Evolutionary conservation across 2,888 invertebrate species (phyloP).

Genomic region (Pseudococcus longispinus): DNA sequence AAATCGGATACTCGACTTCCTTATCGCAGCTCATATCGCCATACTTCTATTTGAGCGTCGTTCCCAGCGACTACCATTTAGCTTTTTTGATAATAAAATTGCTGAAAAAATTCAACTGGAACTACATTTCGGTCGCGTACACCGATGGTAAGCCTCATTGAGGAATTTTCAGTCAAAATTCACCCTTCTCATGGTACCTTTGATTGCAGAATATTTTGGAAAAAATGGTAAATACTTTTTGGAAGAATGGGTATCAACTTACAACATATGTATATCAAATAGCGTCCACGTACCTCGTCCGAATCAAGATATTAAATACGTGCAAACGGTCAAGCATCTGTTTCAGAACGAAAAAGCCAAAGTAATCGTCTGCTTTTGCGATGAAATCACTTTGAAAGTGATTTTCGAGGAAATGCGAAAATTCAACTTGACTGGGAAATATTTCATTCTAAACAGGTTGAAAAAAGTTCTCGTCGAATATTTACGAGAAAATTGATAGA

Average conservation of each 20-base stretch:
- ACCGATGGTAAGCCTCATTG: slow-evolving; percentile 70
- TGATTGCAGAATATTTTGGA: background rate
- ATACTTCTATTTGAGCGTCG: slow-evolving; percentile 79
- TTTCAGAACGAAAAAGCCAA: slow-evolving; percentile 64
- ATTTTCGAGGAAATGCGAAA: slow-evolving; percentile 70
- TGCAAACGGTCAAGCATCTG: background rate
- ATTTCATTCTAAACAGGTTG: slow-evolving; percentile 71
- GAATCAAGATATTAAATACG: background rate
- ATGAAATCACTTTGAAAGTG: slow-evolving; percentile 74
- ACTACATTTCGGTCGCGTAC: slow-evolving; percentile 78
- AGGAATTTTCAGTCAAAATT: background rate
- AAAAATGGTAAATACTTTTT: slow-evolving; percentile 25
- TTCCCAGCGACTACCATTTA: slow-evolving; percentile 80
- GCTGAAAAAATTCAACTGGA: slow-evolving; percentile 76
- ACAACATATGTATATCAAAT: slow-evolving; percentile 13
- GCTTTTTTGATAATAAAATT: slow-evolving; percentile 77
- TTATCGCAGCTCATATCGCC: slow-evolving; percentile 75
- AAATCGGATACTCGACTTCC: slow-evolving; percentile 81
- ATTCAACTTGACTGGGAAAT: slow-evolving; percentile 68
- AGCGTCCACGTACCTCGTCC: background rate
- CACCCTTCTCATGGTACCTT: background rate
- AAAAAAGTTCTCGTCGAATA: background rate
- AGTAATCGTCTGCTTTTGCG: slow-evolving; percentile 81
- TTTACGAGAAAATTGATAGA: background rate
- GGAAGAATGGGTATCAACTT: background rate